These are phyloP conservation scores for Pristiophorus japonicus DNA, from an alignment of 2,113 vertebrate genomes.

Conservation along the genomic window DNA sequence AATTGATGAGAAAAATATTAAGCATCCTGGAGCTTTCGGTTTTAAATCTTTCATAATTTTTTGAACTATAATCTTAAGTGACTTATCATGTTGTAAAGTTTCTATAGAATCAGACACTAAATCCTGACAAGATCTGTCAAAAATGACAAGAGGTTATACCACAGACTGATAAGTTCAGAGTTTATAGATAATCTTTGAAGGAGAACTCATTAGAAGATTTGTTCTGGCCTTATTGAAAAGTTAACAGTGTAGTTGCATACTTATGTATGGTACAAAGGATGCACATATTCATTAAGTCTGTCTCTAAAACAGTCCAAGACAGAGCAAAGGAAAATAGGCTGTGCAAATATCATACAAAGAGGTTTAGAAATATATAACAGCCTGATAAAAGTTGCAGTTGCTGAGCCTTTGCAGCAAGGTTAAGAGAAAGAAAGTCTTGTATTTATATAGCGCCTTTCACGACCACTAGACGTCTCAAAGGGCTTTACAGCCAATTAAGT, in stretches of 20 bases:
- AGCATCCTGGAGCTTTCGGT: neutral
- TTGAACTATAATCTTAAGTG: neutral
- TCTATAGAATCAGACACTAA: neutral
- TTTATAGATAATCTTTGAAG: neutral
- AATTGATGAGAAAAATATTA: neutral
- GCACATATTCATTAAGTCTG: neutral
- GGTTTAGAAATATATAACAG: neutral
- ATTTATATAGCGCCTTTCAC: too few relatives aligned
- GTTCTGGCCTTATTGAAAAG: neutral
- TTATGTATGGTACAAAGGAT: neutral
- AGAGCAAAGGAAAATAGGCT: neutral
- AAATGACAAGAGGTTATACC: neutral
- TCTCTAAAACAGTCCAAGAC: neutral
- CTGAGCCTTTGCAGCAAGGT: neutral
- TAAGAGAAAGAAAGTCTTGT: too few relatives aligned
- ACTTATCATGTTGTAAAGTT: neutral
- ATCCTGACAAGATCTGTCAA: neutral
- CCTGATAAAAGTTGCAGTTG: neutral
- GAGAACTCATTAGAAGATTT: neutral
- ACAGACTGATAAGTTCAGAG: neutral
- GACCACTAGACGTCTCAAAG: too few relatives aligned
- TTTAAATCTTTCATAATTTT: slow-evolving; percentile 29
- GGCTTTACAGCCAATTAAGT: too few relatives aligned
- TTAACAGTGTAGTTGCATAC: neutral
- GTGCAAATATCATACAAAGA: neutral